Conservation (phyloP, 23 tunicate genomes). For the Ascidia mentula region DNA sequence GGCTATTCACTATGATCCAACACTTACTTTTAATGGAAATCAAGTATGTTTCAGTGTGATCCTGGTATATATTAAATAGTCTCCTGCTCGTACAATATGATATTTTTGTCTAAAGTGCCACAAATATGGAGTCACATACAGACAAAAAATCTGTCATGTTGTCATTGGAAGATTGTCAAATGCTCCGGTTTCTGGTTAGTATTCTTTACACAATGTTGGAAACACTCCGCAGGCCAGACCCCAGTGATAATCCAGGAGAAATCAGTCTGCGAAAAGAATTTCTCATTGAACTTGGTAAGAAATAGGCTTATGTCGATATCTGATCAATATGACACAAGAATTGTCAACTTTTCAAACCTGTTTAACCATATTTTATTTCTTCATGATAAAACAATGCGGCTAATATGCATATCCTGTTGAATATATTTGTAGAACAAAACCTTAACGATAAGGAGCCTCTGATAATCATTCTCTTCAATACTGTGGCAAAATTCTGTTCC, state of each 20-base stretch:
- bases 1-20: conserved; percentile 45
- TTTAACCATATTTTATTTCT: not conserved
- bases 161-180: conserved; percentile 57
- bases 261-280: conserved; percentile 25
- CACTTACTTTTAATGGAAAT: conserved; percentile 81
- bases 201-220: conserved; percentile 83
- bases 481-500: conserved; percentile 76
- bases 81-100: not conserved
- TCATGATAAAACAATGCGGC: not conserved
- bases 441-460: conserved; percentile 62
- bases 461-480: conserved; percentile 48
- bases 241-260: conserved; percentile 24
- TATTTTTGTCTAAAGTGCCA: not conserved
- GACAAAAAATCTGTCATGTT: conserved; percentile 43
- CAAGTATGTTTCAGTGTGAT: conserved; percentile 11
- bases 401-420: not conserved
- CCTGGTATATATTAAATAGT: not conserved
- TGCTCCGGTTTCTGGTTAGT: conserved; percentile 49
- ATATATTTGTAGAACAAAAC: conserved; percentile 31
- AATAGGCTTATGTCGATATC: not conserved
- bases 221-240: conserved; percentile 50
- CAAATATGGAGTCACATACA: not conserved
- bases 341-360: not conserved
- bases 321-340: not conserved
- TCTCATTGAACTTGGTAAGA: conserved; percentile 34